A percentile compares a stretch with the other conserved stretches of the same genome.
Evolutionary conservation across 2,888 invertebrate species (phyloP).

Genomic region (Drosophila imparisetae): DNA sequence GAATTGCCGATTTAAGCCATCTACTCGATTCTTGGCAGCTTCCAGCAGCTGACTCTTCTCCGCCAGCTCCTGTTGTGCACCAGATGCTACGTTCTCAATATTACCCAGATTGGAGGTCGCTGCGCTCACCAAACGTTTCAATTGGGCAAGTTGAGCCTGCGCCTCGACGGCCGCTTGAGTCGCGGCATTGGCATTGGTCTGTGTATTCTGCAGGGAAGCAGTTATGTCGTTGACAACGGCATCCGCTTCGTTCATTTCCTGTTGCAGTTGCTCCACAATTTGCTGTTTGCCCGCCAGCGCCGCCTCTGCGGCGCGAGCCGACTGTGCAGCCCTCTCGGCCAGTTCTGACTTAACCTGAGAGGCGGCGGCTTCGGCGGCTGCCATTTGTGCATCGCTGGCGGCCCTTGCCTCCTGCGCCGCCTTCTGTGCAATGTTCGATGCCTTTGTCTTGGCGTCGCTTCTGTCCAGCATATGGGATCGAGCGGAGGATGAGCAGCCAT

Average conservation of each 20-base stretch:
- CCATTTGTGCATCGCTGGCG: constrained; percentile 90
- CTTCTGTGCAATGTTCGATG: constrained; percentile 89
- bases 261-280: constrained; percentile 88
- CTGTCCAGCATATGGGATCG: neutral
- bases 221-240: constrained; percentile 88
- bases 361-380: constrained; percentile 89
- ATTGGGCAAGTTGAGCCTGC: constrained; percentile 85
- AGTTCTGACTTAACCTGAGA: constrained; percentile 90
- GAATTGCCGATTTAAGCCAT: constrained; percentile 87
- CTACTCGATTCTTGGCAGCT: constrained; percentile 88
- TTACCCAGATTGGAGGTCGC: constrained; percentile 87
- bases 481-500: neutral
- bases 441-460: constrained; percentile 84
- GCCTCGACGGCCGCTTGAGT: constrained; percentile 88
- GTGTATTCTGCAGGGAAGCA: constrained; percentile 87
- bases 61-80: constrained; percentile 87
- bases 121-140: constrained; percentile 85
- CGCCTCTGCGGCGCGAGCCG: constrained; percentile 90
- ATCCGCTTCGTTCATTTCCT: constrained; percentile 89
- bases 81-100: constrained; percentile 87
- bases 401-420: constrained; percentile 90
- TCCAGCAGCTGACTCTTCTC: constrained; percentile 89
- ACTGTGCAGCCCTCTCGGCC: constrained; percentile 89
- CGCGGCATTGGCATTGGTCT: constrained; percentile 88
- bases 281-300: constrained; percentile 89